Base-by-base conservation (phyloP, 2,113 vertebrate species). In the Oreotrochilus melanogaster region DNA sequence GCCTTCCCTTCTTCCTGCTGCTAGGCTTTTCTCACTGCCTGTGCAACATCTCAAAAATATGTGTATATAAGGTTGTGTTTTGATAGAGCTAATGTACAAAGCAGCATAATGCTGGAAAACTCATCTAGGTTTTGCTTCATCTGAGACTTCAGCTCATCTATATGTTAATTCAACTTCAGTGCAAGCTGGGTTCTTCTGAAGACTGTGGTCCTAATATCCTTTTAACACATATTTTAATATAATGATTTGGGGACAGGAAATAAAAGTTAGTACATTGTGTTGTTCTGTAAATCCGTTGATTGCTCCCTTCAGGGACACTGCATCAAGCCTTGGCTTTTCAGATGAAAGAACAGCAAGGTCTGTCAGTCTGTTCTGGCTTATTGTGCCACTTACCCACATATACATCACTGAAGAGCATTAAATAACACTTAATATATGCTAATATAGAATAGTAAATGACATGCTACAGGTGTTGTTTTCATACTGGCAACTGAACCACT, bases 141-240 rank as follows among this genome's bases (percentile, higher is more conserved):
- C 76, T 85, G 82, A 85, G 92, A 79, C 97, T 95, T 95, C 96
- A 96, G 76, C 80, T 98, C 96, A 98, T 97, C 96, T 98, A 97
- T 93, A 98, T 98, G 97, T 95, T 97, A 98, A 98, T 98, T 97
- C 3, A 1, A 82, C 89, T 7, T 31, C 72, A 92, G 97, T 75
- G 53, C 88, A 85, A 95, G 95, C 28, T 70, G 90, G 89, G 61
- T 83, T 71, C 97, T 96, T 53, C 83, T 30, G 3, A 97, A 96
- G 78, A 86, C 54, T 74, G 11, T 94, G 93, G 45, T 54, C 76
- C 85, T 97, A 96, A 97, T 97, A 95, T 87, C 86, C 92, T 97
- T 97, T 97, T 92, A 98, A 96, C 94, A 97, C 73, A 93, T 97
- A 97, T 97, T 97, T 98, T 97, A 97, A 97, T 98, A 96, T 97